Base-by-base conservation (phyloP, 2,797 vertebrate genomes). In the Lepilemur ruficaudatus region DNA sequence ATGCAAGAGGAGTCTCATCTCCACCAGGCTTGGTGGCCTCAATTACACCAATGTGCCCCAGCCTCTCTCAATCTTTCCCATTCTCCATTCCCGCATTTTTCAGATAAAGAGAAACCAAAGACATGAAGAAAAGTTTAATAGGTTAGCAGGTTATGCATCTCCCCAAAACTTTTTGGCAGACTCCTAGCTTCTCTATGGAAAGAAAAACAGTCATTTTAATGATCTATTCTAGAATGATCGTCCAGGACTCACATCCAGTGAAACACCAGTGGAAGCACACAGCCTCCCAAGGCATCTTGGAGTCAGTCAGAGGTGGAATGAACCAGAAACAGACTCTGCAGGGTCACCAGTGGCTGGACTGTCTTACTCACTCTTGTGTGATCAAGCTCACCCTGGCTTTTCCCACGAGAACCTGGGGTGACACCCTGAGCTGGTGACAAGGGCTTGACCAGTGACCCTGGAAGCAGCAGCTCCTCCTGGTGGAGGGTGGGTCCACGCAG, bases 151-250 rank as follows among this genome's bases (percentile, higher is more conserved):
- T 69, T 94, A 83, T 48, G 46, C 87, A 67, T 38, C 55, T 88
- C 87, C 41, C 87, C 41, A 43, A 88, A 93, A 17, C 35, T 9
- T 93, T 69, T 41, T 89, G 85, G 78, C 88, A 89, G 79, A 86
- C 69, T 83, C 43, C 6, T 86, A 48, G 38, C 67, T 92, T 94
- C 73, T 94, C 79, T 48, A 59, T 10, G 30, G 63, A 93, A 94
- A 94, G 79, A 92, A 75, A 93, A 91, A 83, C 0, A 80, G 80
- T 67, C n/a, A 28, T 79, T 93, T 93, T 80, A 92, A 91, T 89
- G 7, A 65, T 57, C 25, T 86, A 22, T 20, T 89, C 43, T 83
- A 2, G 35, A 86, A 96, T 25, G 65, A 67, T 76, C 61, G 63
- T 59, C 72, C 38, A 89, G 86, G 48, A 89, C 46, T 72, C 57